Percentiles rank a stretch among this genome's conserved stretches.
Conservation (phyloP, 2,888 invertebrate species). For the Celastrina argiolus region DNA sequence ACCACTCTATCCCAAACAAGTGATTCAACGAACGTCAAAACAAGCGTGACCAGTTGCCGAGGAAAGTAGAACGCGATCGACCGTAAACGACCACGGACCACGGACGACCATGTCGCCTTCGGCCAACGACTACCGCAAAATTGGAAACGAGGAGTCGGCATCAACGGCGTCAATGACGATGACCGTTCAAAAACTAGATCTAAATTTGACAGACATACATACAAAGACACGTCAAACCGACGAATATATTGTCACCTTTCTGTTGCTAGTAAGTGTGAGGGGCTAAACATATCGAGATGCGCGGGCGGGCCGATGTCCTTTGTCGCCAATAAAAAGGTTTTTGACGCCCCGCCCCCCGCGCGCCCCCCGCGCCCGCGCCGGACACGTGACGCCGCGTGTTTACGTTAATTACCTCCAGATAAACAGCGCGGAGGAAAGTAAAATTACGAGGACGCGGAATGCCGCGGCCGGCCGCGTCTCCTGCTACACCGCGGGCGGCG, state of each 20-base stretch:
- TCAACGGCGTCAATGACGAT: too few relatives aligned
- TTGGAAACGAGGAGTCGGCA: background rate
- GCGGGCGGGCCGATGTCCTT: constrained; percentile 43
- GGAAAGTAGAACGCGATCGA: constrained; percentile 5
- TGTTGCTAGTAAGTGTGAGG: background rate
- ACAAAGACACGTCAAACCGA: too few relatives aligned
- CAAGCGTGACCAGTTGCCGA: background rate
- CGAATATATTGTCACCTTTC: too few relatives aligned
- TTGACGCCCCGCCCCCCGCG: constrained; percentile 50
- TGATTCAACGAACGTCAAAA: background rate
- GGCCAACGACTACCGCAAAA: too few relatives aligned
- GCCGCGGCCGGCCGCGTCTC: background rate
- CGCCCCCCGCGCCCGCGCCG: constrained; percentile 29
- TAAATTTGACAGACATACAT: too few relatives aligned
- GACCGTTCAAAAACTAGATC: too few relatives aligned
- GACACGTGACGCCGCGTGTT: background rate
- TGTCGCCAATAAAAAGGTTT: constrained; percentile 56
- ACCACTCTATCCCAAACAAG: constrained; percentile 4
- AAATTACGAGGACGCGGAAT: constrained; percentile 7
- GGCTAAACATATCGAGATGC: constrained; percentile 33
- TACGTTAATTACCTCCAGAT: constrained; percentile 20
- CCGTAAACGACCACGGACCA: background rate
- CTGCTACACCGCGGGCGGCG: background rate
- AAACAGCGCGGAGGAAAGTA: constrained; percentile 19
- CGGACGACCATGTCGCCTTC: background rate